A percentile compares a stretch with the other conserved stretches of the same genome.
Evolutionary conservation across 2,888 invertebrate genomes (phyloP).

Genomic region (Cosmia pyralina): DNA sequence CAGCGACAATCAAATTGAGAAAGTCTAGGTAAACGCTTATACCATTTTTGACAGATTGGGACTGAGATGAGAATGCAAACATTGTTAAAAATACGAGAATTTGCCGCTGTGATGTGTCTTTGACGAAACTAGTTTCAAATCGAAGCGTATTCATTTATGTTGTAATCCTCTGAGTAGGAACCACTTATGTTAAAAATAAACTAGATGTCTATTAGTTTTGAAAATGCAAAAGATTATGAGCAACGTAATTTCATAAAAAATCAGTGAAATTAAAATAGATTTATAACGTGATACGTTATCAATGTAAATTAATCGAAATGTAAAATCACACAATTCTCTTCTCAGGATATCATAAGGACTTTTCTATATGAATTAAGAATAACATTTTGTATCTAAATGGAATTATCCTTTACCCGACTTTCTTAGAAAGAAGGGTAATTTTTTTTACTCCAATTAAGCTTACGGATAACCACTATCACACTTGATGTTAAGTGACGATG

Average conservation of each 20-base stretch:
- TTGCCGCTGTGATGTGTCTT: not conserved
- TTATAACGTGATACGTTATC: too few relatives aligned
- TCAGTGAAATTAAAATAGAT: not conserved
- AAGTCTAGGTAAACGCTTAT: too few relatives aligned
- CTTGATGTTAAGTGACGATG: not conserved
- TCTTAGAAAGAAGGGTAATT: not conserved
- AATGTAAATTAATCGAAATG: not conserved
- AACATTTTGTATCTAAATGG: not conserved
- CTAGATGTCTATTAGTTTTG: not conserved
- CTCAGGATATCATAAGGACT: not conserved
- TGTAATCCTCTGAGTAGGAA: not conserved
- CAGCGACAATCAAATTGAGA: too few relatives aligned
- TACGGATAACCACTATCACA: constrained; percentile 5
- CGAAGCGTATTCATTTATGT: not conserved
- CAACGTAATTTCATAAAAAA: not conserved
- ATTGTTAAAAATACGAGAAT: too few relatives aligned
- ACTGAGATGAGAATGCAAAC: too few relatives aligned
- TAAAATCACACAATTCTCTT: not conserved
- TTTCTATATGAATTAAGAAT: not conserved
- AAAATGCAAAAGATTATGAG: not conserved
- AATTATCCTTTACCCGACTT: not conserved
- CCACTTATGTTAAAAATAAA: not conserved
- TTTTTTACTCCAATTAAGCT: constrained; percentile 7
- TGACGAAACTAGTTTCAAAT: constrained; percentile 9
- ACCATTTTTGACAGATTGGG: too few relatives aligned